phyloP scores from a whole-genome alignment of 2,888 invertebrate genomes.

The Agrotis exclamationis region DNA sequence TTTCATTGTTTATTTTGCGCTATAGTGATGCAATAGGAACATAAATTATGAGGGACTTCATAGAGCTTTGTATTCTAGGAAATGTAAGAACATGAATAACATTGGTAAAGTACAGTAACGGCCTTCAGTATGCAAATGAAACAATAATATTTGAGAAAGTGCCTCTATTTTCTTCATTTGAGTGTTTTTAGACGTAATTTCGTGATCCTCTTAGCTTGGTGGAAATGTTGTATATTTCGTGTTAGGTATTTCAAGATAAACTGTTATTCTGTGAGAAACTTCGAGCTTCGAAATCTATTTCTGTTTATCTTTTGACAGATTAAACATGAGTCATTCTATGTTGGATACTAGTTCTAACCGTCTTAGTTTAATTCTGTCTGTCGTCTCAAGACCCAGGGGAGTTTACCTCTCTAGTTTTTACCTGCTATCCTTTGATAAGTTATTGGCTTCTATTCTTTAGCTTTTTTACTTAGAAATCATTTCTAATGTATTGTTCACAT shows the following conservation, averaged over 20 bases:
- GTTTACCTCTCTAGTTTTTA: background rate
- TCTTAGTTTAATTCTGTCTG: slow-evolving; percentile 8
- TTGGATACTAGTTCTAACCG: background rate
- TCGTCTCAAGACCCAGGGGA: slow-evolving; percentile 7
- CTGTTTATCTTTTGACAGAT: slow-evolving; percentile 2
- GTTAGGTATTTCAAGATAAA: slow-evolving; percentile 15
- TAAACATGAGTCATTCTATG: background rate
- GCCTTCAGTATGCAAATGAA: slow-evolving; percentile 47
- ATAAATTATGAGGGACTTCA: slow-evolving; percentile 56
- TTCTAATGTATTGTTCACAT: slow-evolving; percentile 6
- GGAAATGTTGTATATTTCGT: background rate
- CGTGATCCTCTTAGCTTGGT: slow-evolving; percentile 21
- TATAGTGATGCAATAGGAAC: slow-evolving; percentile 51
- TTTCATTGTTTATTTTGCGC: slow-evolving; percentile 54
- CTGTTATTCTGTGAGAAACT: slow-evolving; percentile 8
- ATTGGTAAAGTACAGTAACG: slow-evolving; percentile 42
- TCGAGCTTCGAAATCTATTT: slow-evolving; percentile 13
- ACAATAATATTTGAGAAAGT: slow-evolving; percentile 49
- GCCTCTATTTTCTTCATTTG: slow-evolving; percentile 24
- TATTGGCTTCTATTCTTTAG: slow-evolving; percentile 41
- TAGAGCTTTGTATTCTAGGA: slow-evolving; percentile 47
- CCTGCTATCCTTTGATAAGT: slow-evolving; percentile 18
- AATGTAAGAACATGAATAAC: slow-evolving; percentile 39
- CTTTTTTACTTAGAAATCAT: slow-evolving; percentile 22
- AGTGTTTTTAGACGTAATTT: slow-evolving; percentile 37